These are phyloP conservation scores for Brachypalpus laphriformis DNA, from an alignment of 2,888 invertebrate genomes.

Conservation along the genomic window DNA sequence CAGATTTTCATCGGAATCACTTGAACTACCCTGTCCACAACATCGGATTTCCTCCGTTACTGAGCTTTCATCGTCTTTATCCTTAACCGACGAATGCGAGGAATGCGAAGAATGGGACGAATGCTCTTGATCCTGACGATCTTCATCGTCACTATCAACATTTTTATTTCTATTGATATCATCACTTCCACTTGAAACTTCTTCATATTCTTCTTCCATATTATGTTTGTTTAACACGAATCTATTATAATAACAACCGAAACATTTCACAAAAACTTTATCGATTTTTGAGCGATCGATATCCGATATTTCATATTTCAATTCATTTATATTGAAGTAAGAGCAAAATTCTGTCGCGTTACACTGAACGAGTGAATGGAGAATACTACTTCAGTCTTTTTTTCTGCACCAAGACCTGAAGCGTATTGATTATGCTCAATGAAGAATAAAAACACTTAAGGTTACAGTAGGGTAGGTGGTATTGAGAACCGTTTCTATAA, in stretches of 20 bases:
- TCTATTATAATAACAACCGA: background rate
- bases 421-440: conserved; percentile 53
- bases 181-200: conserved; percentile 34
- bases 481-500: background rate
- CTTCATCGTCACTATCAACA: conserved; percentile 57
- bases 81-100: conserved; percentile 30
- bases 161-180: conserved; percentile 52
- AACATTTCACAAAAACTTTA: background rate
- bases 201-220: conserved; percentile 61
- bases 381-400: conserved; percentile 46
- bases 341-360: conserved; percentile 23
- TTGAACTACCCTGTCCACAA: conserved; percentile 29
- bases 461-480: conserved; percentile 32
- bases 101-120: background rate
- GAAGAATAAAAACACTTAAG: conserved; percentile 34
- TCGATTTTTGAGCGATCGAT: conserved; percentile 51
- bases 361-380: conserved; percentile 49
- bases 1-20: conserved; percentile 43
- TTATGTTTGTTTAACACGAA: background rate
- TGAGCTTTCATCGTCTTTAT: conserved; percentile 47
- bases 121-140: conserved; percentile 35
- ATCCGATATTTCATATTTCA: conserved; percentile 37
- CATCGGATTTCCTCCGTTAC: conserved; percentile 35
- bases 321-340: conserved; percentile 3
- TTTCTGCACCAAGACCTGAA: conserved; percentile 33